A percentile compares a stretch with the other conserved stretches of the same genome.
Conservation (phyloP, 2,113 vertebrate genomes). For the Boulengeromyrus knoepffleri region DNA sequence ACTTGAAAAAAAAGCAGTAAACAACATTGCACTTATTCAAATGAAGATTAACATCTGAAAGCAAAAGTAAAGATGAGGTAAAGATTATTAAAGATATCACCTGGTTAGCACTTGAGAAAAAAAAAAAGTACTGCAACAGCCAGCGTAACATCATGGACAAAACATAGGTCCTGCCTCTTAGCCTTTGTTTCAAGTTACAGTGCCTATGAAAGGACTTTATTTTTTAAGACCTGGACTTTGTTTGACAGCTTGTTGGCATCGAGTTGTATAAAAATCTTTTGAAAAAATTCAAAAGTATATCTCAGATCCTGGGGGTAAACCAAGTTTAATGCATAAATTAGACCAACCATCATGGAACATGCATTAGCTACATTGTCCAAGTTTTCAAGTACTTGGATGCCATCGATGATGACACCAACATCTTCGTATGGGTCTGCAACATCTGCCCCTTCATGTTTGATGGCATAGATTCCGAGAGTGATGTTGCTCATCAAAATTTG, state of each 20-base stretch:
- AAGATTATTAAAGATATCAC: background rate
- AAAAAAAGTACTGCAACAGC: background rate
- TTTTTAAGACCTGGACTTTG: background rate
- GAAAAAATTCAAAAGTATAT: background rate
- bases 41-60: too few relatives aligned
- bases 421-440: background rate
- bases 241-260: background rate
- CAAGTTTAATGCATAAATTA: background rate
- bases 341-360: background rate
- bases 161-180: background rate
- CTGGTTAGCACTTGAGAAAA: background rate
- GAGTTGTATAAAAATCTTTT: background rate
- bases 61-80: too few relatives aligned
- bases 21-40: too few relatives aligned
- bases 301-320: background rate
- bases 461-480: background rate
- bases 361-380: background rate
- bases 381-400: background rate
- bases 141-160: background rate
- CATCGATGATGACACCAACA: background rate
- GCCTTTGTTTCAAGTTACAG: background rate
- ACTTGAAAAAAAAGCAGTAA: background rate
- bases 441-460: background rate
- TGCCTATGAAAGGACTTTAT: background rate
- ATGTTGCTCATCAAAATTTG: background rate